These are phyloP conservation scores for Lepidochrysops patricia DNA, from an alignment of 2,888 invertebrate genomes.

Conservation along the genomic window DNA sequence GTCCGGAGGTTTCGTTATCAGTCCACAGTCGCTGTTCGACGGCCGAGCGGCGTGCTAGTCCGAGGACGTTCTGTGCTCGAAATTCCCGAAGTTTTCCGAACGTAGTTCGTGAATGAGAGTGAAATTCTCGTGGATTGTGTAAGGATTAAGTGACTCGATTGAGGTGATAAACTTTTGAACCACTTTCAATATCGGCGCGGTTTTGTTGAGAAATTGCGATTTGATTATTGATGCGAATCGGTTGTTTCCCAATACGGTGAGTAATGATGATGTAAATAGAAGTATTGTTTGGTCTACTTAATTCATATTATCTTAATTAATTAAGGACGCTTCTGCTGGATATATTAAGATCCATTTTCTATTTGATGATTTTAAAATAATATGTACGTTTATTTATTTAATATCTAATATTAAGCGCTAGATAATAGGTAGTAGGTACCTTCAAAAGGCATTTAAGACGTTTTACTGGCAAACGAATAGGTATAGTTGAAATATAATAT, in stretches of 20 bases:
- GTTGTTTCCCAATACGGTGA: conserved; percentile 49
- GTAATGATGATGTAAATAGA: conserved; percentile 20
- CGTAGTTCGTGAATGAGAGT: conserved; percentile 39
- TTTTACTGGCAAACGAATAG: too few species aligned
- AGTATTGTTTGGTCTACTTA: not conserved
- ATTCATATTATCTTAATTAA: too few species aligned
- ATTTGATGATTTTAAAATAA: too few species aligned
- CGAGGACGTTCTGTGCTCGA: conserved; percentile 27
- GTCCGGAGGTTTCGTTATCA: conserved; percentile 64
- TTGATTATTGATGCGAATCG: conserved; percentile 56
- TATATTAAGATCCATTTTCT: too few species aligned
- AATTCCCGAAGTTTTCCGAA: conserved; percentile 58
- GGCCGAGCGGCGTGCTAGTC: conserved; percentile 56
- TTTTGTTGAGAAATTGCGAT: conserved; percentile 62
- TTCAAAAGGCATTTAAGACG: too few species aligned
- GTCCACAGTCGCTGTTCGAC: conserved; percentile 65
- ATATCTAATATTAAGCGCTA: too few species aligned
- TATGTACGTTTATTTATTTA: too few species aligned
- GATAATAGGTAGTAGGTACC: too few species aligned
- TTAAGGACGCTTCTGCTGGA: too few species aligned
- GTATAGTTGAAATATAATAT: too few species aligned
- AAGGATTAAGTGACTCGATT: conserved; percentile 51
- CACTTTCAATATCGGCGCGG: conserved; percentile 65
- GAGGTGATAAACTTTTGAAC: conserved; percentile 42
- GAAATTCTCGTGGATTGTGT: conserved; percentile 46